phyloP scores from a whole-genome alignment of 1,140 invertebrate species.

The Drosophila cardini region DNA sequence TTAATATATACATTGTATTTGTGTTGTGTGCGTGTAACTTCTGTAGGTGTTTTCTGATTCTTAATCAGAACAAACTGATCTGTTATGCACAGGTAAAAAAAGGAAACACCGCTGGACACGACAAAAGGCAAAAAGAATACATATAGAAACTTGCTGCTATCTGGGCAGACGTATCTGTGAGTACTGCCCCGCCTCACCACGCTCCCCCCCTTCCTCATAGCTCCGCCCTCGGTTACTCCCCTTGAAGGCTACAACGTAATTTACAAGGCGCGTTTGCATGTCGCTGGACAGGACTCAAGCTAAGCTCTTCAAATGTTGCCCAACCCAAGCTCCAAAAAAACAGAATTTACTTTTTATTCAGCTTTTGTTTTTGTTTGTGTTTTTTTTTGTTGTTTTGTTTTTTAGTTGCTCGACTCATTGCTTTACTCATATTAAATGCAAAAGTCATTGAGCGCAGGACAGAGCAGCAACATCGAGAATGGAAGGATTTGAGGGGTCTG shows the following conservation, averaged over 20 bases:
- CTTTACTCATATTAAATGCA: slow-evolving; percentile 79
- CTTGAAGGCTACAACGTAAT: slow-evolving; percentile 68
- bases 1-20: not conserved
- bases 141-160: slow-evolving; percentile 51
- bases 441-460: slow-evolving; percentile 81
- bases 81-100: slow-evolving; percentile 63
- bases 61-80: slow-evolving; percentile 78
- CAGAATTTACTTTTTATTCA: slow-evolving; percentile 34
- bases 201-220: not conserved
- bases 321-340: slow-evolving; percentile 39
- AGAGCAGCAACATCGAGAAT: slow-evolving; percentile 30
- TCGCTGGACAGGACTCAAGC: slow-evolving; percentile 62
- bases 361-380: slow-evolving; percentile 21
- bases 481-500: not conserved
- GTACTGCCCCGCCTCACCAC: slow-evolving; percentile 25
- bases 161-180: slow-evolving; percentile 53
- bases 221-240: not conserved
- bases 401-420: slow-evolving; percentile 47
- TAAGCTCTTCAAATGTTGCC: slow-evolving; percentile 50
- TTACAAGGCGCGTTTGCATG: slow-evolving; percentile 78
- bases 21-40: slow-evolving; percentile 13
- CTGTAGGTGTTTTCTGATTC: slow-evolving; percentile 64
- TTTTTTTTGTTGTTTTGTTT: slow-evolving; percentile 37
- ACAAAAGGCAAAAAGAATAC: slow-evolving; percentile 37
- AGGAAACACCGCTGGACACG: slow-evolving; percentile 51